These are phyloP conservation scores for Goniozus legneri DNA, from an alignment of 1,140 invertebrate species.

Conservation along the genomic window DNA sequence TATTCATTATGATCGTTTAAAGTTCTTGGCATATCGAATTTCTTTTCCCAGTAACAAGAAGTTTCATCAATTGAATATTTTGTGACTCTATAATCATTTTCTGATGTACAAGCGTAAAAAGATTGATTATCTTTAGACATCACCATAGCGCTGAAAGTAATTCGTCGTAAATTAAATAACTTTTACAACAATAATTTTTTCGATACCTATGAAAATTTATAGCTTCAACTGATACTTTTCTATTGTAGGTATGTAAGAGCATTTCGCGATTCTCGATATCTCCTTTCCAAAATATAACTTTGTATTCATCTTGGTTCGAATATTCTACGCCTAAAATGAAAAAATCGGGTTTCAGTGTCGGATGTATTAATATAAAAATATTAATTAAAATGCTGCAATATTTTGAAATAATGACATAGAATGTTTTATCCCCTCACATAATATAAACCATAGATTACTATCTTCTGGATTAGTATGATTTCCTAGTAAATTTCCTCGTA, in stretches of 20 bases:
- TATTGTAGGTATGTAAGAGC: slow-evolving; percentile 61
- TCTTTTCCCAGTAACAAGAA: slow-evolving; percentile 59
- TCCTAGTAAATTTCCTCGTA: slow-evolving; percentile 69
- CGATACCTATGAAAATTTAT: slow-evolving; percentile 71
- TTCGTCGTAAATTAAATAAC: slow-evolving; percentile 1
- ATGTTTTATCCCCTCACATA: slow-evolving; percentile 54
- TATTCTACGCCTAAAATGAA: slow-evolving; percentile 67
- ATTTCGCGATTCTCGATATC: slow-evolving; percentile 71
- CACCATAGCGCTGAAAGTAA: slow-evolving; percentile 61
- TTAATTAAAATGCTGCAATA: background rate
- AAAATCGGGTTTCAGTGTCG: slow-evolving; percentile 2
- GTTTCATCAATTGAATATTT: slow-evolving; percentile 56
- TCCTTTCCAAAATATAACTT: slow-evolving; percentile 75
- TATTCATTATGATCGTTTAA: slow-evolving; percentile 69
- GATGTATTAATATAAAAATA: slow-evolving; percentile 1
- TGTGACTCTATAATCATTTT: slow-evolving; percentile 57
- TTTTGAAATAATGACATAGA: background rate
- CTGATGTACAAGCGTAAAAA: slow-evolving; percentile 62
- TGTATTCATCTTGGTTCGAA: slow-evolving; percentile 66
- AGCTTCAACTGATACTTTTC: slow-evolving; percentile 58
- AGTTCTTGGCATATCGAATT: slow-evolving; percentile 59
- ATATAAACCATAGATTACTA: slow-evolving; percentile 65
- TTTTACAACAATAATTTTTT: slow-evolving; percentile 6
- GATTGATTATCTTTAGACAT: slow-evolving; percentile 58
- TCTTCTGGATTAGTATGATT: slow-evolving; percentile 60